These are phyloP conservation scores for Phalangium opilio DNA, from an alignment of 2,888 invertebrate genomes.

Conservation along the genomic window DNA sequence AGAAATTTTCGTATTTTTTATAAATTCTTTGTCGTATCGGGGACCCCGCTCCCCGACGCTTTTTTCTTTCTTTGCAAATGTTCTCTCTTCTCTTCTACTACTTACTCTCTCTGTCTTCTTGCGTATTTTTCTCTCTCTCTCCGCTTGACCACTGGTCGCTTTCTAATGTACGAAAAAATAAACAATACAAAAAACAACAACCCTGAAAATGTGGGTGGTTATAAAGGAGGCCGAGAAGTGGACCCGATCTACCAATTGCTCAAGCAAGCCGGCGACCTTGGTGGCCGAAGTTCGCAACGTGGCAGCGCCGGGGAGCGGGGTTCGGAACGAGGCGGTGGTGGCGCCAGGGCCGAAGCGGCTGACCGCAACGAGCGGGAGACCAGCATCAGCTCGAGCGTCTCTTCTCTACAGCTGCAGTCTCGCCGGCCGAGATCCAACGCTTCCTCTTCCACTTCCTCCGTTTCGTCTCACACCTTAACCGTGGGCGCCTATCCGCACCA, in stretches of 20 bases:
- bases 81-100: too few relatives aligned
- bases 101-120: too few relatives aligned
- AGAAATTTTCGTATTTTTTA: too few relatives aligned
- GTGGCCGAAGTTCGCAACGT: slow-evolving; percentile 19
- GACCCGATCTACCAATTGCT: slow-evolving; percentile 88
- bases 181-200: not conserved
- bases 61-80: too few relatives aligned
- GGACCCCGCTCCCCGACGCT: too few relatives aligned
- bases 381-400: slow-evolving; percentile 14
- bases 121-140: too few relatives aligned
- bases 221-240: slow-evolving; percentile 40
- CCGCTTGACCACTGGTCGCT: not conserved
- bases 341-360: slow-evolving; percentile 1
- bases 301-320: slow-evolving; percentile 2
- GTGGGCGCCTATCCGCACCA: slow-evolving; percentile 17
- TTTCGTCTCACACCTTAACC: slow-evolving; percentile 19
- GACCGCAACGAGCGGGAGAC: slow-evolving; percentile 8
- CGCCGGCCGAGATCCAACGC: slow-evolving; percentile 18
- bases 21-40: too few relatives aligned
- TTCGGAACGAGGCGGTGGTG: not conserved
- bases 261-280: slow-evolving; percentile 80
- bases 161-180: not conserved
- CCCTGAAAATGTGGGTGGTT: not conserved
- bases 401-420: slow-evolving; percentile 12
- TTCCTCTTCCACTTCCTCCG: slow-evolving; percentile 20